phyloP scores from a whole-genome alignment of 2,888 invertebrate genomes.

The Ophion ventricosus region DNA sequence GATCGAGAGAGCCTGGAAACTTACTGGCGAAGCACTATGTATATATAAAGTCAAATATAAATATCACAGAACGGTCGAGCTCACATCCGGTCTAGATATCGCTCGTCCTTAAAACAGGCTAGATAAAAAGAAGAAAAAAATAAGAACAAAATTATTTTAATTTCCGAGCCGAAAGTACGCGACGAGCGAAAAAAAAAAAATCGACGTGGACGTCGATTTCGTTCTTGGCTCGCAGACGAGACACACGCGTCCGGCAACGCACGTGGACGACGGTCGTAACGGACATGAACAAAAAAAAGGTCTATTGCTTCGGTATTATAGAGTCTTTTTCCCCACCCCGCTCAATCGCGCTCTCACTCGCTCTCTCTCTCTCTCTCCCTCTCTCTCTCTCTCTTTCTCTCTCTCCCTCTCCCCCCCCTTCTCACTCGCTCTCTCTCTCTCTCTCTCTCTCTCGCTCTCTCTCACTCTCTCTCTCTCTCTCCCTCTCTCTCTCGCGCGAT shows the following conservation, averaged over 20 bases:
- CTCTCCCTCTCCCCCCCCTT: conserved; percentile 43
- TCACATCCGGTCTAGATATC: conserved; percentile 31
- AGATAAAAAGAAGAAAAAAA: background rate
- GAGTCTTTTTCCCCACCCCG: conserved; percentile 49
- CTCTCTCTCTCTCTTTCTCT: conserved; percentile 29
- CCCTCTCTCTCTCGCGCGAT: conserved; percentile 28
- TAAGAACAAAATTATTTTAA: background rate
- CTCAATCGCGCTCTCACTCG: background rate
- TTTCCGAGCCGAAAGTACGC: background rate
- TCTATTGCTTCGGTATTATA: conserved; percentile 53
- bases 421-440: conserved; percentile 12
- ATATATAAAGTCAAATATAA: background rate
- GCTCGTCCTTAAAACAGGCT: background rate
- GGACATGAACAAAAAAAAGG: conserved; percentile 49
- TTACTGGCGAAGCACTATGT: conserved; percentile 38
- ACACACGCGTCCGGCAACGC: conserved; percentile 49
- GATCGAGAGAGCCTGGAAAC: conserved; percentile 8
- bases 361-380: conserved; percentile 29
- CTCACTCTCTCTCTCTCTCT: too few species aligned
- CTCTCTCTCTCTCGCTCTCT: too few species aligned
- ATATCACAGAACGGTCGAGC: conserved; percentile 3
- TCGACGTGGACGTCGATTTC: background rate
- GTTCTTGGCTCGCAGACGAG: background rate
- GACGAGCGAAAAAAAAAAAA: background rate
- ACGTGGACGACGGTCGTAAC: conserved; percentile 58